Evolutionary conservation across 1,140 invertebrate species (phyloP), one percentile per base, ranked within the genome.

Genomic region (Drosophila subobscura): DNA sequence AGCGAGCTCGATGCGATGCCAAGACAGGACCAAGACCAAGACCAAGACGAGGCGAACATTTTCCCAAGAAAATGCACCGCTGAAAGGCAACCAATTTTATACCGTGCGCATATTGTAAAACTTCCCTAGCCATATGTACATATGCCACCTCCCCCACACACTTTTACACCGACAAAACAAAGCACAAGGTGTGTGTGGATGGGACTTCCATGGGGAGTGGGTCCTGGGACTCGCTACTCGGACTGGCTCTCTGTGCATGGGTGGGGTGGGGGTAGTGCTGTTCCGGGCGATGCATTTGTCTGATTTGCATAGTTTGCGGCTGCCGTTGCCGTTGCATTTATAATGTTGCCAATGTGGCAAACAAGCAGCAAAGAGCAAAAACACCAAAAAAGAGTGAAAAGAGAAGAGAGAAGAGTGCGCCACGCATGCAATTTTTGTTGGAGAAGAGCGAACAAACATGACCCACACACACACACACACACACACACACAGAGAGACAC

Each of bases 291-390:
- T 61, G 59, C 77, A 71, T 71, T 86, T 64, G 73, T 74, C 73
- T 81, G 81, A 85, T 85, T 85, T 85, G 81, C 81, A 85, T 85
- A 85, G 78, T 77, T 88, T 77, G 83, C 61, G 57, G 46, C 64
- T 52, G 63, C 57, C 50, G 56, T 67, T 65, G 73, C 73, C 73
- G 80, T 85, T 81, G 81, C 81, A 85, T 85, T 74, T 86, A 77
- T 85, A 85, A 86, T 85, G 81, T 60, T 86, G 77, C 72, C 65
- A 68, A 75, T 76, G 72, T 76, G 63, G 56, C 57, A 72, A 64
- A 49, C 51, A 74, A 57, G 55, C 41, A 54, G 57, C 29, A 6
- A 23, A 33, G 45, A 16, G n/a, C n/a, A 50, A 52, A 25, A 41
- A 37, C 29, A 29, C 5, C 45, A 29, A 61, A 42, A 37, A 49